These are phyloP conservation scores for Cynaeus angustus DNA, from an alignment of 2,888 invertebrate genomes.

Conservation along the genomic window DNA sequence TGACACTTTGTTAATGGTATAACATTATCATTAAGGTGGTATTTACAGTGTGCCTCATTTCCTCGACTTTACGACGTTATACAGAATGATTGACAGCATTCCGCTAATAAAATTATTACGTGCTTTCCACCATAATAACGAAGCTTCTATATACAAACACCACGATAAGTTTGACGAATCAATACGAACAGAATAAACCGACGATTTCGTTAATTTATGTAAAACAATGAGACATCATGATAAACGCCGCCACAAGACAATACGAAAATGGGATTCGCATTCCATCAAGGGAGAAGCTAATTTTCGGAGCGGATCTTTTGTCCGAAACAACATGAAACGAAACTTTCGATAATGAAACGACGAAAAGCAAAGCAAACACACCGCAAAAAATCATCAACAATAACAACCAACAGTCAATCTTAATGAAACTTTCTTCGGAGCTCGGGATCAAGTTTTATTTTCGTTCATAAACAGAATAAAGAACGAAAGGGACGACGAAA, in stretches of 20 bases:
- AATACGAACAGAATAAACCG: conserved; percentile 8
- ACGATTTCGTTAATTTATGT: conserved; percentile 13
- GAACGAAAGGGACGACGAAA: too few relatives aligned
- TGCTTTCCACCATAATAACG: conserved; percentile 30
- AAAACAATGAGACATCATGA: conserved; percentile 9
- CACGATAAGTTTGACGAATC: conserved; percentile 14
- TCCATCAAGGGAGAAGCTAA: conserved; percentile 2
- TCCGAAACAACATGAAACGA: conserved; percentile 17
- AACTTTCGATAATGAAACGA: conserved; percentile 16
- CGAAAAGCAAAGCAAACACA: conserved; percentile 6
- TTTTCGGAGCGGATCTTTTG: conserved; percentile 16
- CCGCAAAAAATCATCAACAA: conserved; percentile 17
- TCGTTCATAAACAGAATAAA: too few relatives aligned
- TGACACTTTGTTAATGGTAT: conserved; percentile 42
- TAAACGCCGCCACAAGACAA: conserved; percentile 2
- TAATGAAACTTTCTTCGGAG: not conserved
- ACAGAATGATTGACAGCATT: conserved; percentile 40
- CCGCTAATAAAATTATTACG: conserved; percentile 46
- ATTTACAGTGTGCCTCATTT: conserved; percentile 42
- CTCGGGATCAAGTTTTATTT: conserved; percentile 4
- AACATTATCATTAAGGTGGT: conserved; percentile 45
- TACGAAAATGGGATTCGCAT: conserved; percentile 5
- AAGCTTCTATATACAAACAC: conserved; percentile 15
- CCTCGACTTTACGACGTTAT: conserved; percentile 39
- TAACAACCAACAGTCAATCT: conserved; percentile 7